Conservation (phyloP, 2,888 invertebrate species). For the Drosophila setosimentum region DNA sequence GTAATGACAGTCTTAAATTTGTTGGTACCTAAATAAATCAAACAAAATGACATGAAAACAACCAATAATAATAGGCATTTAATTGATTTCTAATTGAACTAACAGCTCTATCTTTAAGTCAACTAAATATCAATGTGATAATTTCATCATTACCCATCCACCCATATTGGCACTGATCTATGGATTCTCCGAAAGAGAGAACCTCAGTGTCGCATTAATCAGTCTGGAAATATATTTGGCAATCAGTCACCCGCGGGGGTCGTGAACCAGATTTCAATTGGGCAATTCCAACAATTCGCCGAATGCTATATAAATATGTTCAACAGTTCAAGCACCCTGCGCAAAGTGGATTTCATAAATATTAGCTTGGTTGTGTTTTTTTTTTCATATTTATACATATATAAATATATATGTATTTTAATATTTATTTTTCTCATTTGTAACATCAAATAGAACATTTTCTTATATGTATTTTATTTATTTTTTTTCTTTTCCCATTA, state of each 20-base stretch:
- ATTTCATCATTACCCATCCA: not conserved
- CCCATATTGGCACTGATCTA: not conserved
- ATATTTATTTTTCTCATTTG: conserved; percentile 70
- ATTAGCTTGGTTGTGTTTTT: conserved; percentile 17
- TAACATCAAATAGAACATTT: conserved; percentile 81
- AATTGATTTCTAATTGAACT: not conserved
- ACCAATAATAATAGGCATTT: not conserved
- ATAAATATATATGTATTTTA: conserved; percentile 2
- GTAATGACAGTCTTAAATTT: conserved; percentile 23
- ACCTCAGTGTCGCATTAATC: not conserved
- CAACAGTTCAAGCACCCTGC: conserved; percentile 26
- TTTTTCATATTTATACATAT: conserved; percentile 33
- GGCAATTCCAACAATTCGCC: conserved; percentile 23
- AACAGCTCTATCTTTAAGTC: not conserved
- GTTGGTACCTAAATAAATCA: conserved; percentile 40
- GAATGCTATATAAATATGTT: not conserved
- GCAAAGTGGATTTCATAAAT: conserved; percentile 14
- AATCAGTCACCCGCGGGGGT: conserved; percentile 20
- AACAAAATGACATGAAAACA: conserved; percentile 11
- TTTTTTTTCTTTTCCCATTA: conserved; percentile 24
- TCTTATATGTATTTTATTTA: conserved; percentile 9
- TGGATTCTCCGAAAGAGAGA: not conserved
- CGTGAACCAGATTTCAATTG: conserved; percentile 25
- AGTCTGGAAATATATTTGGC: not conserved
- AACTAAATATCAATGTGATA: not conserved